These are phyloP conservation scores for Polyommatus iphigenia DNA, from an alignment of 2,888 invertebrate species.

Conservation along the genomic window DNA sequence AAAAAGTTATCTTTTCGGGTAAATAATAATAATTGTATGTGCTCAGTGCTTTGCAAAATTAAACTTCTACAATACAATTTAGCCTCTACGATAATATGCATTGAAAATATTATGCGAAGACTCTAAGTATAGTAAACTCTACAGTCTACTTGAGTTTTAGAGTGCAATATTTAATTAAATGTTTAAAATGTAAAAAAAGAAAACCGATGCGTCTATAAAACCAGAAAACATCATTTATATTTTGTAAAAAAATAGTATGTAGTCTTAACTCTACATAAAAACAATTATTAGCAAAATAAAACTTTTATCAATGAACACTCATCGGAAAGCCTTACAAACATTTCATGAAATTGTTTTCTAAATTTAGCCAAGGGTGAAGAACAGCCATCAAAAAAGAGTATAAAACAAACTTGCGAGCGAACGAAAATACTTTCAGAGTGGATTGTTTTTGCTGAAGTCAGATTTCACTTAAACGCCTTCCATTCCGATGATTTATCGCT, in stretches of 20 bases:
- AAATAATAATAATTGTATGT: neutral
- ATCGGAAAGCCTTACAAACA: neutral
- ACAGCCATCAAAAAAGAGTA: neutral
- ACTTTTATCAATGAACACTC: neutral
- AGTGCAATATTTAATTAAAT: too few species aligned
- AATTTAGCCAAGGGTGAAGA: constrained; percentile 8
- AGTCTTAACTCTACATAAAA: neutral
- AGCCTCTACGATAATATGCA: neutral
- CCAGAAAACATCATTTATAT: too few species aligned
- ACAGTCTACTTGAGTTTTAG: too few species aligned
- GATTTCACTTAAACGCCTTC: neutral
- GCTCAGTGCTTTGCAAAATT: neutral
- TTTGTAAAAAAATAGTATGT: neutral
- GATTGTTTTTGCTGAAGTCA: constrained; percentile 12
- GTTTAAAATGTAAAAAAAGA: neutral
- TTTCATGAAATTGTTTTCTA: neutral
- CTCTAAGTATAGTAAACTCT: too few species aligned
- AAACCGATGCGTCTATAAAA: too few species aligned
- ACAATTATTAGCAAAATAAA: neutral
- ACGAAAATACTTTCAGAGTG: constrained; percentile 21
- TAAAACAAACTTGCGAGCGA: constrained; percentile 9
- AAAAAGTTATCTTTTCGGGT: constrained; percentile 8
- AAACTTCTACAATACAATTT: too few species aligned
- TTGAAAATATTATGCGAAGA: neutral
- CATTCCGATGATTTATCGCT: constrained; percentile 1